These are phyloP conservation scores for Drosophila nr. medialis DNA, from an alignment of 2,888 invertebrate species.

Conservation along the genomic window DNA sequence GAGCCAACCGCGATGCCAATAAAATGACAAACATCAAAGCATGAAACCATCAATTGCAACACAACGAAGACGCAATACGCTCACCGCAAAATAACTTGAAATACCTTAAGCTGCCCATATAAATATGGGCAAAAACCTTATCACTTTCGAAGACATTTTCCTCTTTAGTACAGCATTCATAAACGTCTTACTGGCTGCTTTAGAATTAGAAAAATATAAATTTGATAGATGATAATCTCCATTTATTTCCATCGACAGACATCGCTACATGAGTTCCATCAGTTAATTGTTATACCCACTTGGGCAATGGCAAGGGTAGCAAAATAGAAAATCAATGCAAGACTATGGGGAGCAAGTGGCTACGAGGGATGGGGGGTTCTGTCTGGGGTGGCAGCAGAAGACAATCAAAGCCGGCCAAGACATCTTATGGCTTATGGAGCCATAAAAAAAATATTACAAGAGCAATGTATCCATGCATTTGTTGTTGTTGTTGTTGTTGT, in stretches of 20 bases:
- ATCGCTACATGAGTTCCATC: not conserved
- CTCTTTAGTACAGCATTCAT: not conserved
- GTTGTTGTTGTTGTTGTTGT: not conserved
- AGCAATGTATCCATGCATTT: slow-evolving; percentile 32
- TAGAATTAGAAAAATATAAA: not conserved
- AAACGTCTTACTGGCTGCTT: not conserved
- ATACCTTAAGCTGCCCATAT: no score
- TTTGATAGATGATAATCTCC: not conserved
- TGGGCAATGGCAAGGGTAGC: slow-evolving; percentile 21
- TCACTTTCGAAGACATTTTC: not conserved
- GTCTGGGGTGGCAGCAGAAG: not conserved
- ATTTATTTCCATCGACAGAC: not conserved
- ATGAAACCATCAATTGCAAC: slow-evolving; percentile 34
- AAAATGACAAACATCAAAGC: slow-evolving; percentile 61
- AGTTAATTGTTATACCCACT: slow-evolving; percentile 6
- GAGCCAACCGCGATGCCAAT: slow-evolving; percentile 65
- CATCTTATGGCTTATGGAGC: slow-evolving; percentile 60
- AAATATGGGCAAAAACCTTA: not conserved
- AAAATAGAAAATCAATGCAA: slow-evolving; percentile 52
- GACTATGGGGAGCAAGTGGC: slow-evolving; percentile 12
- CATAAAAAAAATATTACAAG: slow-evolving; percentile 56
- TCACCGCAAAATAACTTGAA: not conserved
- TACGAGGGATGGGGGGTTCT: not conserved
- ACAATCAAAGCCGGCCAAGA: slow-evolving; percentile 36
- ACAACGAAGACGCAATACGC: slow-evolving; percentile 31